phyloP scores from a whole-genome alignment of 1,140 invertebrate species.

The Drosophila seguyi region DNA sequence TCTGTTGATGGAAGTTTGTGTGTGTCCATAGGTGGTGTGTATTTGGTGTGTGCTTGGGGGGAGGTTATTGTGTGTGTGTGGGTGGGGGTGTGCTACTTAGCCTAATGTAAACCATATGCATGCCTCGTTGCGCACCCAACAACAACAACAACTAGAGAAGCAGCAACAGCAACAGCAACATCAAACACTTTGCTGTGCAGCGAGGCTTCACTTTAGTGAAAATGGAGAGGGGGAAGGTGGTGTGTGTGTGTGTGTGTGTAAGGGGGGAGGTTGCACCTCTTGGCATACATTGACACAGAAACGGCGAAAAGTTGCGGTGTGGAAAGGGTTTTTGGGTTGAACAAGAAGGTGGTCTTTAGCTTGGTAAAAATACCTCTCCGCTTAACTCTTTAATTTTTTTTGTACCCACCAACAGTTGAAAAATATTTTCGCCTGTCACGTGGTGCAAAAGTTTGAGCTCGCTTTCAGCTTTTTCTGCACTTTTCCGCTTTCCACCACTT shows the following conservation, averaged over 20 bases:
- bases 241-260: background rate
- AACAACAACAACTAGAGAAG: constrained; percentile 22
- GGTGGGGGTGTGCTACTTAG: constrained; percentile 70
- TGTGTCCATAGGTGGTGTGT: constrained; percentile 10
- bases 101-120: constrained; percentile 78
- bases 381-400: constrained; percentile 24
- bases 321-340: constrained; percentile 6
- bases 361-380: constrained; percentile 1
- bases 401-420: constrained; percentile 19
- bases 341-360: constrained; percentile 5
- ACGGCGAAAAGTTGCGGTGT: constrained; percentile 37
- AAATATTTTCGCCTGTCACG: constrained; percentile 53
- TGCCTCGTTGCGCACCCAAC: constrained; percentile 68
- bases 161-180: constrained; percentile 45
- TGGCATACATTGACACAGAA: constrained; percentile 76
- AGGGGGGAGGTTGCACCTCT: constrained; percentile 30
- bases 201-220: constrained; percentile 58
- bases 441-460: constrained; percentile 46
- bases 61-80: constrained; percentile 8
- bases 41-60: constrained; percentile 2
- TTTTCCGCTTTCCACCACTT: constrained; percentile 24
- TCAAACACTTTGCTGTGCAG: constrained; percentile 74
- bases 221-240: background rate
- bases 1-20: constrained; percentile 19
- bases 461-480: constrained; percentile 25